Percentiles rank a stretch among this genome's conserved stretches.
These are phyloP conservation scores for Neoarius graeffei DNA, from an alignment of 2,113 vertebrate species.

Conservation along the genomic window DNA sequence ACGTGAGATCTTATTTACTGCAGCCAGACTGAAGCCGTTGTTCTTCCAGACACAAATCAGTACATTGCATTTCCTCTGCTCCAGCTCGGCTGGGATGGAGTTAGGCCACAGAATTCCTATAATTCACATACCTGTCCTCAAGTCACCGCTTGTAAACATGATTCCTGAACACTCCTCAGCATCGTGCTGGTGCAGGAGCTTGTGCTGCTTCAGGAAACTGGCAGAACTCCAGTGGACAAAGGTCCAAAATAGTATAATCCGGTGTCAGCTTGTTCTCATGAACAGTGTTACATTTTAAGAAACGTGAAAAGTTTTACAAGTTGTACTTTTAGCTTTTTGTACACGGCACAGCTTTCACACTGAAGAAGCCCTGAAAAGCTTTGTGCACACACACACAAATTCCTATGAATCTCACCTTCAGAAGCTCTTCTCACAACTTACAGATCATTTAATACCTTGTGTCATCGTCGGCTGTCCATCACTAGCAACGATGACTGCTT, in stretches of 20 bases:
- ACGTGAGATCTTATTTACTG: slow-evolving; percentile 31
- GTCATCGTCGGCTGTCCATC: no score
- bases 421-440: not conserved
- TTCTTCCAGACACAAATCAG: slow-evolving; percentile 23
- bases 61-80: slow-evolving; percentile 34
- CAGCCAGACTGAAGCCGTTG: slow-evolving; percentile 33
- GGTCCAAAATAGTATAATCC: not conserved
- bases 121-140: not conserved
- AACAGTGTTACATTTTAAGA: not conserved
- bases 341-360: not conserved
- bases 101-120: not conserved
- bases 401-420: not conserved
- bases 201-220: not conserved
- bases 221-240: not conserved
- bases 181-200: not conserved
- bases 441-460: not conserved
- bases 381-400: not conserved
- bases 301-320: not conserved
- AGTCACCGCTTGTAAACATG: not conserved
- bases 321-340: not conserved
- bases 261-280: not conserved
- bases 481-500: no score
- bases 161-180: not conserved
- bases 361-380: not conserved
- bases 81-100: not conserved